A percentile compares a stretch with the other conserved stretches of the same genome.
phyloP scores from a whole-genome alignment of 1,140 invertebrate species.

The Bombus fervidus region DNA sequence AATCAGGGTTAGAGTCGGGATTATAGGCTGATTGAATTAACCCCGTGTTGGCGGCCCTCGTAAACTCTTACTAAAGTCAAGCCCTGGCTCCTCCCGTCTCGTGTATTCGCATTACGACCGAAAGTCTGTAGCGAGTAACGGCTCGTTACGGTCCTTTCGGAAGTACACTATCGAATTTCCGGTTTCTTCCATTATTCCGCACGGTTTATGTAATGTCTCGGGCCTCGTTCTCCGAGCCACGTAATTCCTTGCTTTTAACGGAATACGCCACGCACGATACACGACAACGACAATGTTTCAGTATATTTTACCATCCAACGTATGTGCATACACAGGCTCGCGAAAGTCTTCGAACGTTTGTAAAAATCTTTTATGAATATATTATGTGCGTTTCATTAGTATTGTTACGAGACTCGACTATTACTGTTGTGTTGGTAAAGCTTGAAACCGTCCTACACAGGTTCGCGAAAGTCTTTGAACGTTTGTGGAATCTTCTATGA shows the following conservation, averaged over 20 bases:
- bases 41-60: constrained; percentile 78
- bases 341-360: background rate
- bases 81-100: constrained; percentile 79
- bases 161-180: constrained; percentile 66
- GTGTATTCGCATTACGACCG: constrained; percentile 73
- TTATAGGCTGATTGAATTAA: constrained; percentile 81
- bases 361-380: background rate
- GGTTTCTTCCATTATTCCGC: constrained; percentile 61
- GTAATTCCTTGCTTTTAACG: constrained; percentile 47
- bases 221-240: background rate
- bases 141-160: constrained; percentile 66
- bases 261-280: constrained; percentile 5
- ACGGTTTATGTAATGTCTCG: constrained; percentile 51
- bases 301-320: too few species aligned
- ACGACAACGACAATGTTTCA: background rate
- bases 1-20: constrained; percentile 80
- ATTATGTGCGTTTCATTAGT: too few species aligned
- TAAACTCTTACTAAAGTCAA: constrained; percentile 82
- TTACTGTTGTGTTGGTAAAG: too few species aligned
- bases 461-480: background rate
- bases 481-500: background rate
- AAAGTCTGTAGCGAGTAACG: constrained; percentile 66
- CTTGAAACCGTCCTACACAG: background rate
- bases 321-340: background rate
- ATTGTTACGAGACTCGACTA: background rate